Conservation (phyloP, 92 coral and sea anemone species). For the Umimayanthus kanabou region DNA sequence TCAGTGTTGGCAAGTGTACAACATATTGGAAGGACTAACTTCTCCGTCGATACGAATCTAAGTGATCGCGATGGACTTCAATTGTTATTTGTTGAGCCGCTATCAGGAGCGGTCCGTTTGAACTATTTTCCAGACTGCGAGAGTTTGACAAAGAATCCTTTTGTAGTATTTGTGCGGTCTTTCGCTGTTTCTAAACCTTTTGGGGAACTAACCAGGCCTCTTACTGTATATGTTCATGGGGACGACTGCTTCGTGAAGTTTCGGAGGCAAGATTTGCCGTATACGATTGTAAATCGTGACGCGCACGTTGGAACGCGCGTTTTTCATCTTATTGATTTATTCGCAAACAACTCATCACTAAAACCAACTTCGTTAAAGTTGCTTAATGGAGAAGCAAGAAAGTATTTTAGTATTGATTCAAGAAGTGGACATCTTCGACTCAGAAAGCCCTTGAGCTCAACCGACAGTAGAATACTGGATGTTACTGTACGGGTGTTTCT, state of each 20-base stretch:
- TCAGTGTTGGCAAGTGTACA: conserved; percentile 67
- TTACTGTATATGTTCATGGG: conserved; percentile 50
- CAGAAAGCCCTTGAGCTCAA: conserved; percentile 57
- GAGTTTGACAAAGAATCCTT: conserved; percentile 57
- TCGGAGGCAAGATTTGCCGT: conserved; percentile 43
- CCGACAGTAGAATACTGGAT: conserved; percentile 42
- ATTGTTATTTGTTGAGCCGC: conserved; percentile 65
- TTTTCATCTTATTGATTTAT: conserved; percentile 54
- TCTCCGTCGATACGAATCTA: conserved; percentile 39
- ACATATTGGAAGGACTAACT: conserved; percentile 61
- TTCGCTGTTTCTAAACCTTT: conserved; percentile 56
- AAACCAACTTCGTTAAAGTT: conserved; percentile 58
- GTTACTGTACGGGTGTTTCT: conserved; percentile 47
- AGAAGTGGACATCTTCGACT: conserved; percentile 66
- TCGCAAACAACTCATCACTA: conserved; percentile 25
- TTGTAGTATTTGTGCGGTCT: conserved; percentile 61
- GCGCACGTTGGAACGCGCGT: conserved; percentile 65
- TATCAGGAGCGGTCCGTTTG: conserved; percentile 73
- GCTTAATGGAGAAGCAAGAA: conserved; percentile 47
- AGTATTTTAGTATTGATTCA: conserved; percentile 64
- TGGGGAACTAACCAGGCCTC: conserved; percentile 34
- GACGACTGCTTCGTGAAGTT: conserved; percentile 67
- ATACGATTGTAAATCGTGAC: conserved; percentile 48
- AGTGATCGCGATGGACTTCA: conserved; percentile 47
- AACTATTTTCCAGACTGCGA: conserved; percentile 66